These are phyloP conservation scores for Patella ulyssiponensis DNA, from an alignment of 2,888 invertebrate species.

Conservation along the genomic window DNA sequence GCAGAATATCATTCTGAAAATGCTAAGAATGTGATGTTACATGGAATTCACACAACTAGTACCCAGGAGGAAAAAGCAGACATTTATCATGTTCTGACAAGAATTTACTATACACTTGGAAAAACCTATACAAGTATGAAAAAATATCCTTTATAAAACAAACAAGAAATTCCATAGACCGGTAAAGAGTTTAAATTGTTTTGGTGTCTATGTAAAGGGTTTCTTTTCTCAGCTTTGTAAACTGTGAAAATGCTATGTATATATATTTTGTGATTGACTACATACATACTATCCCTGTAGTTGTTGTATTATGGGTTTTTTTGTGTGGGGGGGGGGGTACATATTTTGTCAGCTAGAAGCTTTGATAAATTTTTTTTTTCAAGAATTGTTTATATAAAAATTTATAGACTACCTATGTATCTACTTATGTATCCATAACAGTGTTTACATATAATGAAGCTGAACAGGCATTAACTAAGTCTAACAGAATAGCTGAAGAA, in stretches of 20 bases:
- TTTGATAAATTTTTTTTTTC: not conserved
- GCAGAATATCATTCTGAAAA: conserved; percentile 66
- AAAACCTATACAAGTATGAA: conserved; percentile 58
- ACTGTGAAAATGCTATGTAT: too few relatives aligned
- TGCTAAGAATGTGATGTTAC: conserved; percentile 63
- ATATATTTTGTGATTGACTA: too few relatives aligned
- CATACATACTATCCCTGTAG: too few relatives aligned
- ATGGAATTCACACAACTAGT: conserved; percentile 54
- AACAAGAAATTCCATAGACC: not conserved
- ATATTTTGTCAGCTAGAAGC: too few relatives aligned
- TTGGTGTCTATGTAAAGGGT: too few relatives aligned
- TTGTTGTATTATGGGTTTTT: too few relatives aligned
- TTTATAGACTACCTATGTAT: too few relatives aligned
- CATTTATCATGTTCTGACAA: conserved; percentile 61
- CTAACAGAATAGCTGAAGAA: conserved; percentile 61
- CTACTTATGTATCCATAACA: too few relatives aligned
- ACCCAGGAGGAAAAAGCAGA: conserved; percentile 60
- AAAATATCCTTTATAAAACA: conserved; percentile 56
- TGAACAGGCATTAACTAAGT: conserved; percentile 60
- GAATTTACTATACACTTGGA: conserved; percentile 62
- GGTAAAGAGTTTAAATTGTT: too few relatives aligned
- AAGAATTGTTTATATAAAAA: not conserved
- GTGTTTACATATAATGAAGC: conserved; percentile 53
- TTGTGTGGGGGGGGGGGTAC: too few relatives aligned
- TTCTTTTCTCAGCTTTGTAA: too few relatives aligned